Base-by-base conservation (phyloP, 2,888 invertebrate species). In the Masnerella sp. region DNA sequence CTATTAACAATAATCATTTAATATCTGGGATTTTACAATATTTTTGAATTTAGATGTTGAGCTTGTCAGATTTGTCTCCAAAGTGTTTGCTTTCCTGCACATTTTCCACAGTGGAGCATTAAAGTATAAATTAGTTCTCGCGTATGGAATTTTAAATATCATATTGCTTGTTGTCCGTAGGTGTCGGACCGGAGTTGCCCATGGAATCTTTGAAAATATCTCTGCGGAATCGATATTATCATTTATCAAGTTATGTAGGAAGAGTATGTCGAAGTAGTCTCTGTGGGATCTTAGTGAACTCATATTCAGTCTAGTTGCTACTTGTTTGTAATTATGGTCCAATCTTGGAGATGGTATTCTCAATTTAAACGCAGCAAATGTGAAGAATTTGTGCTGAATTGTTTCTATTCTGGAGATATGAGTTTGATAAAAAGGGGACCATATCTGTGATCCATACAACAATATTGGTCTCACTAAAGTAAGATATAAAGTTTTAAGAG, bases 401-500 rank as follows among this genome's bases (percentile, higher is more conserved):
- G 38, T 38, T 14, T 38, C 38, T 12, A 38, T 11, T 38, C 17
- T 38, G 7, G 38, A 38, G 17, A 15, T 38, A 11, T 38, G 4
- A 7, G 11, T 38, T n/a, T 12, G 14, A 14, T 38, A 38, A 38
- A 38, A 38, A 14, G 38, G 38, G 2, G 38, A 38, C 38, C 38
- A 38, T 5, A 34, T 12, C 9, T 34, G 34, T 3, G 34, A 34
- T 9, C 5, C 34, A 34, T 34, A 34, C 9, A 34, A n/a, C 9
- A 11, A 9, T 2, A 34, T 34, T 7, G 34, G 34, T 9, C 34
- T 34, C 9, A 34, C 34, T 9, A 34, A 34, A 34, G 34, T 34
- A 9, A 22, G 22, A 7, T 22, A 22, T 22, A 22, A 22, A 7
- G 22, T 22, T 22, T 22, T 22, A 22, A 22, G 7, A 22, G 22